A percentile compares a stretch with the other conserved stretches of the same genome.
Conservation (phyloP, 2,113 vertebrate species). For the Gymnogyps californianus region DNA sequence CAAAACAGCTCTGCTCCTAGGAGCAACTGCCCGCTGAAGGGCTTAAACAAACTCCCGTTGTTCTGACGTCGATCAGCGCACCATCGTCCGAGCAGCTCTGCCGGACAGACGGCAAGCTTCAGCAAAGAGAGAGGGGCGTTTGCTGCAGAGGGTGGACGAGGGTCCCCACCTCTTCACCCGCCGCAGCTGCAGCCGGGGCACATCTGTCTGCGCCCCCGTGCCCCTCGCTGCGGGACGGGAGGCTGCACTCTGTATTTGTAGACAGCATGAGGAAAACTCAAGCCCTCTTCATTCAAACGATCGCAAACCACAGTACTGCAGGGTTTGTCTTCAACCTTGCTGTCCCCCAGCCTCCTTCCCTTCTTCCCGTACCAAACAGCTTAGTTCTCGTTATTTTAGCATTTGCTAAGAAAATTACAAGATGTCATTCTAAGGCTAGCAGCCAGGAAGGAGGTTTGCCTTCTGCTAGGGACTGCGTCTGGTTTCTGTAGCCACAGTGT, state of each 20-base stretch:
- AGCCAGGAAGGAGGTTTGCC: not conserved
- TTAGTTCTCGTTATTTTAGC: not conserved
- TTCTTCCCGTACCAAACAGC: not conserved
- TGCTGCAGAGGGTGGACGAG: not conserved
- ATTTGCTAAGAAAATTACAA: not conserved
- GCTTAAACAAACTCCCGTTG: not conserved
- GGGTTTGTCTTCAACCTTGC: not conserved
- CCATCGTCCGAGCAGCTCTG: not conserved
- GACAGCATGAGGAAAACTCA: not conserved
- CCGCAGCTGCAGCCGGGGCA: not conserved
- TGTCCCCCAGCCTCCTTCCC: not conserved
- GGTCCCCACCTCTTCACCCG: not conserved
- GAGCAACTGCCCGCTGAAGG: not conserved
- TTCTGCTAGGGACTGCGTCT: not conserved
- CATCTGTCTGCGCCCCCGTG: not conserved
- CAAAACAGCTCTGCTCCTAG: not conserved
- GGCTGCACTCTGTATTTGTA: not conserved
- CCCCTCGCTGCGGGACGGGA: not conserved
- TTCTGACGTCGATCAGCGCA: rapidly evolving
- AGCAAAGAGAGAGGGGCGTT: not conserved
- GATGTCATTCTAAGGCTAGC: not conserved
- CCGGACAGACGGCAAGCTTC: not conserved
- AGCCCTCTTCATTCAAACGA: not conserved
- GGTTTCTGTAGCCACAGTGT: not conserved
- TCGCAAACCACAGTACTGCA: not conserved